Conservation (phyloP, 2,888 invertebrate genomes). For the Lithophane semibrunnea region DNA sequence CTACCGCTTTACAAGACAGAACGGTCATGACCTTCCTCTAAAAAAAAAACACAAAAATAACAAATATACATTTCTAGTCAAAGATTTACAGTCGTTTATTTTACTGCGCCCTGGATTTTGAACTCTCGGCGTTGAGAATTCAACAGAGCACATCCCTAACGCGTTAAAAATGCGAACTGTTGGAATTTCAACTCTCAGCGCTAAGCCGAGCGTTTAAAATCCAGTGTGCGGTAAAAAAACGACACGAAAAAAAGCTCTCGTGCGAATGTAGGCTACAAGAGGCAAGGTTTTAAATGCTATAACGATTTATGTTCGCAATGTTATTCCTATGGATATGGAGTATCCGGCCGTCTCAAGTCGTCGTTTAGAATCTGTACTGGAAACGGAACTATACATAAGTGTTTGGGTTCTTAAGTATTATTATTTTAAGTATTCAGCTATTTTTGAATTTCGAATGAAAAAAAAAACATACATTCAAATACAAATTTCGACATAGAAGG, state of each 20-base stretch:
- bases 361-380: slow-evolving; percentile 52
- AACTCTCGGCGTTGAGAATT: neutral
- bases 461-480: neutral
- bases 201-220: neutral
- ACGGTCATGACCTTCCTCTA: slow-evolving; percentile 7
- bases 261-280: neutral
- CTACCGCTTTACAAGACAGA: slow-evolving; percentile 24
- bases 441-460: neutral
- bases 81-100: slow-evolving; percentile 13
- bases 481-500: too few species aligned
- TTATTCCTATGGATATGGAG: slow-evolving; percentile 52
- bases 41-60: slow-evolving; percentile 19
- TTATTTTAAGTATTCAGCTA: too few species aligned
- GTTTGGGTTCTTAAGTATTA: slow-evolving; percentile 41
- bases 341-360: slow-evolving; percentile 65
- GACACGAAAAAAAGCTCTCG: neutral
- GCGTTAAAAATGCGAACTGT: neutral
- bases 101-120: neutral
- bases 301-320: slow-evolving; percentile 60
- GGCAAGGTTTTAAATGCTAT: slow-evolving; percentile 47
- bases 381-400: slow-evolving; percentile 41
- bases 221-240: neutral
- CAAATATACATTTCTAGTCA: slow-evolving; percentile 37
- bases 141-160: neutral
- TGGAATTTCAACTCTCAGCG: neutral